These are phyloP conservation scores for Aromia moschata DNA, from an alignment of 2,888 invertebrate genomes.

Conservation along the genomic window DNA sequence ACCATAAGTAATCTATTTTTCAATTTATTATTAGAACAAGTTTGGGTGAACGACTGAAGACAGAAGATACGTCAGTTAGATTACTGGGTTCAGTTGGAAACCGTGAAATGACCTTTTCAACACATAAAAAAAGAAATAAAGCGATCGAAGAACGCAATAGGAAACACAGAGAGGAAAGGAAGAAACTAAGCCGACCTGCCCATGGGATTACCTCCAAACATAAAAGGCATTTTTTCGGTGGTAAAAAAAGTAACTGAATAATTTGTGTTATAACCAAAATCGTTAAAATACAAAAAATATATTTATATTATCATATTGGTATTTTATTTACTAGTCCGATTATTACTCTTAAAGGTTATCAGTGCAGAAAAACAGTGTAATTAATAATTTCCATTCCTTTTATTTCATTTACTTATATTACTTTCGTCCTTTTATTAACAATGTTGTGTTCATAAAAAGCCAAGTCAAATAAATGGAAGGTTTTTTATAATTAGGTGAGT, in stretches of 20 bases:
- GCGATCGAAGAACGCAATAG: conserved; percentile 70
- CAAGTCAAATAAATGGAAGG: not conserved
- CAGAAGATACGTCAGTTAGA: conserved; percentile 68
- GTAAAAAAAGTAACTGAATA: conserved; percentile 18
- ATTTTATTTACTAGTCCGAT: conserved; percentile 20
- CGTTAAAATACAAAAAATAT: conserved; percentile 6
- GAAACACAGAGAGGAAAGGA: conserved; percentile 76
- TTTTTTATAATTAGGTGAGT: conserved; percentile 18
- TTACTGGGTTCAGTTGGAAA: conserved; percentile 74
- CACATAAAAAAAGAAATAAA: conserved; percentile 68
- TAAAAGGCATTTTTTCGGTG: conserved; percentile 27
- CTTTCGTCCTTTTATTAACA: too few species aligned
- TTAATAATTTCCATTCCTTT: conserved; percentile 13
- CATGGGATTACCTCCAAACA: conserved; percentile 27
- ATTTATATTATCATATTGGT: conserved; percentile 7
- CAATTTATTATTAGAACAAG: conserved; percentile 67
- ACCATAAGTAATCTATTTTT: not conserved
- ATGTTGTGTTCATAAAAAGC: conserved; percentile 12
- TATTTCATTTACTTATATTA: not conserved
- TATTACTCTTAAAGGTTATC: conserved; percentile 20
- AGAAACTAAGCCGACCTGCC: conserved; percentile 69
- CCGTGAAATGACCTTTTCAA: conserved; percentile 81
- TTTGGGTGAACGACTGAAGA: conserved; percentile 77
- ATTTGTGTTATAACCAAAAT: conserved; percentile 10
- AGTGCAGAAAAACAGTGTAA: conserved; percentile 2